Conservation (phyloP, 1,140 invertebrate species). For the Coptotermes formosanus region DNA sequence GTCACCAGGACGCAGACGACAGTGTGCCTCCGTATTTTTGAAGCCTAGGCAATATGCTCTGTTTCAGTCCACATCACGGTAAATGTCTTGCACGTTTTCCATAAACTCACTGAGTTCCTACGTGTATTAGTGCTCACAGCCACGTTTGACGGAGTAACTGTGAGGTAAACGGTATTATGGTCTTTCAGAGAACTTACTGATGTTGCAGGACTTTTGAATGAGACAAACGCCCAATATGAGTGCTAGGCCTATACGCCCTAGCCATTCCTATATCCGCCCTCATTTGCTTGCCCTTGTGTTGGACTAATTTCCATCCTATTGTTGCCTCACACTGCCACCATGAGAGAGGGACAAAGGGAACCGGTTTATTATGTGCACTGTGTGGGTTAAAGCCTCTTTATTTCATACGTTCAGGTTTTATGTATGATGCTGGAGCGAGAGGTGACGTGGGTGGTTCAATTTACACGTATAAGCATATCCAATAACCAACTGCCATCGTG, state of each 20-base stretch:
- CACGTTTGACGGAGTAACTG: no score
- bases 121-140: no score
- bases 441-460: neutral
- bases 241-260: neutral
- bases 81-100: no score
- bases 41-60: no score
- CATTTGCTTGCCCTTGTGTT: neutral
- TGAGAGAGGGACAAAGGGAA: neutral
- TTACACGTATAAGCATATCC: slow-evolving; percentile 1
- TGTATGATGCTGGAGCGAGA: neutral
- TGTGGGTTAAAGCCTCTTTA: neutral
- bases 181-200: no score
- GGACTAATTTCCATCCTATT: neutral
- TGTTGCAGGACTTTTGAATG: no score
- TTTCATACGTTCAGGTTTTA: neutral
- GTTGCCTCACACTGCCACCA: neutral
- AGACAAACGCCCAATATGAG: no score
- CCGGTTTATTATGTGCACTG: neutral
- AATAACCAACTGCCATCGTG: neutral
- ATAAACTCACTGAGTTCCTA: no score
- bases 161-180: no score
- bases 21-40: no score
- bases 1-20: no score
- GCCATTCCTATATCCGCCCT: neutral
- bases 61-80: no score